Evolutionary conservation across 2,113 vertebrate species (phyloP).

Genomic region (Nothocercus julius): DNA sequence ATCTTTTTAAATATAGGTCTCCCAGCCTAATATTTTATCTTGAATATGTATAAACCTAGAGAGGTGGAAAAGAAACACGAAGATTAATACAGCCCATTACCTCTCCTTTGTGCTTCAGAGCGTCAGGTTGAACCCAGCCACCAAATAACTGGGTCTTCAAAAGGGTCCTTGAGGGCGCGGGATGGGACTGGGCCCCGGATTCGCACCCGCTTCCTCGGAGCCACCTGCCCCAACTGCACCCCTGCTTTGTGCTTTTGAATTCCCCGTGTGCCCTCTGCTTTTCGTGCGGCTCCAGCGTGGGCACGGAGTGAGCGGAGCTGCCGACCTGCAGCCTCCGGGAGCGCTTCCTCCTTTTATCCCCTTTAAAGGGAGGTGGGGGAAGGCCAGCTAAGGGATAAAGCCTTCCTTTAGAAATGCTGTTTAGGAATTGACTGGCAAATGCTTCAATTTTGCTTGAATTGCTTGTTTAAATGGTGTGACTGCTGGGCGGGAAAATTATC

Average conservation of each 20-base stretch:
- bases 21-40: background rate
- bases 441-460: background rate
- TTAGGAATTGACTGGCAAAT: background rate
- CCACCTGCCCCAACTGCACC: too few species aligned
- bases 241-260: too few species aligned
- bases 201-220: too few species aligned
- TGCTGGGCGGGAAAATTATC: background rate
- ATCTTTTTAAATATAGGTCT: background rate
- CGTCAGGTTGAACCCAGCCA: background rate
- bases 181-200: background rate
- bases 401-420: background rate
- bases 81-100: slow-evolving; percentile 64
- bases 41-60: slow-evolving; percentile 32
- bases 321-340: background rate
- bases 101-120: slow-evolving; percentile 58
- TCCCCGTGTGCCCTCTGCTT: background rate
- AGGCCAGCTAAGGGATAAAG: background rate
- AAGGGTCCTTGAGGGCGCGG: background rate
- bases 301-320: background rate
- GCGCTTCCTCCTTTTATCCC: background rate
- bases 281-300: background rate
- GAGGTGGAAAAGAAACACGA: background rate
- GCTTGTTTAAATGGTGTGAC: background rate
- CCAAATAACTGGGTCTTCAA: slow-evolving; percentile 48
- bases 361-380: background rate